These are phyloP conservation scores for Sebastes vulpes DNA, from an alignment of 2,797 vertebrate genomes.

Conservation along the genomic window DNA sequence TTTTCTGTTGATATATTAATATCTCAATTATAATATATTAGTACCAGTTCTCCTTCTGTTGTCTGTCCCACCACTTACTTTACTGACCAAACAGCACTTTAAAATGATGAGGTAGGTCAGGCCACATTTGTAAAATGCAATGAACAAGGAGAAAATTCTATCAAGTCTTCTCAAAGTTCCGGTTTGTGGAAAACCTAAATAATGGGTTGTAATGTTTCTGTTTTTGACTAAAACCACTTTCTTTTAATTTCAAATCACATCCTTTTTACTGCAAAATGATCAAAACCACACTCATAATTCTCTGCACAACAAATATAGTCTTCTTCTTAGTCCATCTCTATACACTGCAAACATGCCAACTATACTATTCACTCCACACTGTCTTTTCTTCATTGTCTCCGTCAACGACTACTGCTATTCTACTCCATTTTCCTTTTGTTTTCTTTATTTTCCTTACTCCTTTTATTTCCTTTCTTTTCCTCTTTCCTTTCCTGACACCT, in stretches of 20 bases:
- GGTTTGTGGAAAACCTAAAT: not conserved
- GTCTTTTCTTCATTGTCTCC: not conserved
- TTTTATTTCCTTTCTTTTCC: not conserved
- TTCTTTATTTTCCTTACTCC: not conserved
- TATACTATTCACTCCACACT: not conserved
- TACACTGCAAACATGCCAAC: not conserved
- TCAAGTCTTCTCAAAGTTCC: not conserved
- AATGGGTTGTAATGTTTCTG: not conserved
- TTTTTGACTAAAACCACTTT: not conserved
- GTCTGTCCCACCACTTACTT: too few relatives aligned
- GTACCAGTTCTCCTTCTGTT: too few relatives aligned
- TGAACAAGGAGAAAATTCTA: too few relatives aligned
- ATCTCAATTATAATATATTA: too few relatives aligned
- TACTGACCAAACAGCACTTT: too few relatives aligned
- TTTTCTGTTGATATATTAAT: too few relatives aligned
- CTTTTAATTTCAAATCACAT: not conserved
- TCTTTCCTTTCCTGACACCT: conserved; percentile 45
- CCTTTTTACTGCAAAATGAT: not conserved
- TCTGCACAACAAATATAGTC: not conserved
- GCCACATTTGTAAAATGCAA: too few relatives aligned
- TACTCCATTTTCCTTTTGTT: not conserved
- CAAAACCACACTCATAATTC: not conserved
- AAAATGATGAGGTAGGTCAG: too few relatives aligned
- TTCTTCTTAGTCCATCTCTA: not conserved
- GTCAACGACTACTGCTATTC: not conserved